These are phyloP conservation scores for Cenopis cana DNA, from an alignment of 2,888 invertebrate genomes.

Conservation along the genomic window DNA sequence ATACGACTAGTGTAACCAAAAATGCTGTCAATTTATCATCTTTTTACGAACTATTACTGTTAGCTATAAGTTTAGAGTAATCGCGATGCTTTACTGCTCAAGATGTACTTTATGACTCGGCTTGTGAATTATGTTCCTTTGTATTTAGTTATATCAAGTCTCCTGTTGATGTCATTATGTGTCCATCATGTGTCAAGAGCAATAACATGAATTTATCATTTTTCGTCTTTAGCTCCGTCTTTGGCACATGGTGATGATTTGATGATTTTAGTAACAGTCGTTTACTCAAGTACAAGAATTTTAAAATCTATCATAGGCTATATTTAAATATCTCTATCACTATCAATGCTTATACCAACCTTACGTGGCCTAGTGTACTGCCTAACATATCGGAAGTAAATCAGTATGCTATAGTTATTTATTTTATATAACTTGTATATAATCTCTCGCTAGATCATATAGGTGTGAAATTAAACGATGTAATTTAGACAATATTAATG, in stretches of 20 bases:
- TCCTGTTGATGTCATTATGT: constrained; percentile 44
- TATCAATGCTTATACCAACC: constrained; percentile 53
- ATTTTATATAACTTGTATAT: constrained; percentile 67
- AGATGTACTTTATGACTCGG: constrained; percentile 48
- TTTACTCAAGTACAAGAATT: constrained; percentile 30
- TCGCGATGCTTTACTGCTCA: constrained; percentile 67
- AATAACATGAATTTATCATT: constrained; percentile 2
- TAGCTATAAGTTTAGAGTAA: constrained; percentile 64
- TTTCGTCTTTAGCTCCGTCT: constrained; percentile 1
- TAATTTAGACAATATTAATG: constrained; percentile 80
- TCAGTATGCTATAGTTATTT: constrained; percentile 72
- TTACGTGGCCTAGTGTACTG: constrained; percentile 75
- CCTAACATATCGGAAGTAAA: constrained; percentile 80
- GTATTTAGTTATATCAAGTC: constrained; percentile 53
- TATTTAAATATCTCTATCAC: constrained; percentile 42
- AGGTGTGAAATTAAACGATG: constrained; percentile 66
- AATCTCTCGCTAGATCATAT: constrained; percentile 71
- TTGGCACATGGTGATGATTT: constrained; percentile 8
- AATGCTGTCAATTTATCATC: constrained; percentile 82
- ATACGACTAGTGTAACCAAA: constrained; percentile 73
- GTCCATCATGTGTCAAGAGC: constrained; percentile 14
- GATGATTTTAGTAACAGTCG: constrained; percentile 8
- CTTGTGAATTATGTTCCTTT: constrained; percentile 48
- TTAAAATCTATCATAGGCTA: constrained; percentile 41
- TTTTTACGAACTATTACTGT: constrained; percentile 72